These are phyloP conservation scores for Macroglossus sobrinus DNA, from an alignment of 2,113 vertebrate genomes.

Conservation along the genomic window DNA sequence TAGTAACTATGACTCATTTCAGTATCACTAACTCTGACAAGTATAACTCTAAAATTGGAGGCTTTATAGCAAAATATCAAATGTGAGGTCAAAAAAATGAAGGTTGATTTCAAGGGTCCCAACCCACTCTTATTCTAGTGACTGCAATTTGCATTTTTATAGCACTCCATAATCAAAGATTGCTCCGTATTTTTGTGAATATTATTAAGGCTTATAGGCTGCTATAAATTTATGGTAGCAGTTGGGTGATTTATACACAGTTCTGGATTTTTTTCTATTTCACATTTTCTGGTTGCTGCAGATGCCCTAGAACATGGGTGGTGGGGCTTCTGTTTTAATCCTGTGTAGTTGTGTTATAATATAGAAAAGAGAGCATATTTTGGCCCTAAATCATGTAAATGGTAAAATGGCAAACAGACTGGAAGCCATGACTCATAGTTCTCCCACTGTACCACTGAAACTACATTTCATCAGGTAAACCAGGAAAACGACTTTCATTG, in stretches of 20 bases:
- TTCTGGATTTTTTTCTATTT: constrained; percentile 9
- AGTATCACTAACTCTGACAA: neutral
- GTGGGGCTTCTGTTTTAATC: neutral
- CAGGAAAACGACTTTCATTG: neutral
- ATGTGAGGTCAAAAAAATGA: constrained; percentile 26
- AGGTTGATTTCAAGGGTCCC: constrained; percentile 13
- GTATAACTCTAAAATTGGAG: constrained; percentile 35
- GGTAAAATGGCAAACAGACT: neutral
- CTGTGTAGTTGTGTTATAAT: neutral
- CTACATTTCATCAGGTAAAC: neutral
- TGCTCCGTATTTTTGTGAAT: constrained; percentile 3
- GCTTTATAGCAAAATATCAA: constrained; percentile 49
- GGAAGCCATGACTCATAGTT: neutral
- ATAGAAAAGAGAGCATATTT: neutral
- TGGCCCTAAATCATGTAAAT: neutral
- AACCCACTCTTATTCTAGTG: neutral
- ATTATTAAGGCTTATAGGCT: neutral
- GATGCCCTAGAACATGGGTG: neutral
- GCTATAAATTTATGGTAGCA: neutral
- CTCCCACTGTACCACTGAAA: neutral
- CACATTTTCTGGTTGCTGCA: neutral
- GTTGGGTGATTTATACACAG: neutral
- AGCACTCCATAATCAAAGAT: neutral
- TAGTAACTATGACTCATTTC: neutral
- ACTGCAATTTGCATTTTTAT: constrained; percentile 43